Evolutionary conservation across 2,797 vertebrate genomes (phyloP).

Genomic region (Labroides dimidiatus): DNA sequence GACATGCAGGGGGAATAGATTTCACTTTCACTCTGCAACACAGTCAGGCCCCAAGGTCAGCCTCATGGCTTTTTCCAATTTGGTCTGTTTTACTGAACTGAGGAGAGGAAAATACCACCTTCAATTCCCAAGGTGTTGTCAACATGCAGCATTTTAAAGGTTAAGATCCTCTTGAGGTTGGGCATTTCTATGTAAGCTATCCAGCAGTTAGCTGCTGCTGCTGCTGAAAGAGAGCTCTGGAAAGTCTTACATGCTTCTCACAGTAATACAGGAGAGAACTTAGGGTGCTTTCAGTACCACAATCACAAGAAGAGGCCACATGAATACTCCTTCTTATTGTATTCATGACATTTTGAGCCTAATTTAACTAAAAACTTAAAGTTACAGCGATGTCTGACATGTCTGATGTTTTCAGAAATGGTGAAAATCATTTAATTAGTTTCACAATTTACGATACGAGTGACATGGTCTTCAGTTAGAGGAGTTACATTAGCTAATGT

Average conservation of each 20-base stretch:
- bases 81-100: slow-evolving; percentile 46
- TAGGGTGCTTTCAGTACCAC: too few relatives aligned
- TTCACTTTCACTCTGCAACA: slow-evolving; percentile 48
- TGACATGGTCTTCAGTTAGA: too few relatives aligned
- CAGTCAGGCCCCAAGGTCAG: slow-evolving; percentile 41
- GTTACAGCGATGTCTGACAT: too few relatives aligned
- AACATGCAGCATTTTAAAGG: slow-evolving; percentile 56
- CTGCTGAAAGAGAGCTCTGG: slow-evolving; percentile 30
- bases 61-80: slow-evolving; percentile 33
- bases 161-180: slow-evolving; percentile 46
- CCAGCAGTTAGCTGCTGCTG: slow-evolving; percentile 22
- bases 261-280: slow-evolving; percentile 21
- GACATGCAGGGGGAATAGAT: slow-evolving; percentile 49
- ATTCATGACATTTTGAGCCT: too few relatives aligned
- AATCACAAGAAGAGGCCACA: too few relatives aligned
- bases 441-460: too few relatives aligned
- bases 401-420: too few relatives aligned
- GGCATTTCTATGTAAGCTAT: slow-evolving; percentile 35
- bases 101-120: slow-evolving; percentile 30
- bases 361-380: too few relatives aligned
- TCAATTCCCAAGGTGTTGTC: slow-evolving; percentile 41
- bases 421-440: too few relatives aligned
- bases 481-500: too few relatives aligned
- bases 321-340: too few relatives aligned
- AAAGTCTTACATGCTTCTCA: slow-evolving; percentile 33